Evolutionary conservation across 2,888 invertebrate species (phyloP).

Genomic region (Lacanobia oleracea): DNA sequence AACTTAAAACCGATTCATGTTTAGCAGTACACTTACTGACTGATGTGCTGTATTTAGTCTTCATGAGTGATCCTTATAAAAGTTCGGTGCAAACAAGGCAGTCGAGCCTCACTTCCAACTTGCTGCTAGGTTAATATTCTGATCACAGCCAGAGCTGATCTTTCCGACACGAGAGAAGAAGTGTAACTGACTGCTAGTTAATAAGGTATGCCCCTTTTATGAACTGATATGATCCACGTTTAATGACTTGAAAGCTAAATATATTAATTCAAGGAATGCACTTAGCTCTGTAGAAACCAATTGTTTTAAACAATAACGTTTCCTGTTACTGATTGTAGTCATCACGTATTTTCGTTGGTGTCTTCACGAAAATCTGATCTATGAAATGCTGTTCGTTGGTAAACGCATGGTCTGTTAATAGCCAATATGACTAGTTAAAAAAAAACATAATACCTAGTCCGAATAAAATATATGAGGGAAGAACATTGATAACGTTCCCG

Average conservation of each 20-base stretch:
- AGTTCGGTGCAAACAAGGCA: too few relatives aligned
- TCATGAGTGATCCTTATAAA: not conserved
- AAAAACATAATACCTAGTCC: not conserved
- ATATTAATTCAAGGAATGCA: too few relatives aligned
- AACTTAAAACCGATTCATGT: not conserved
- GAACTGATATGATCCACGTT: not conserved
- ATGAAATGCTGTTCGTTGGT: not conserved
- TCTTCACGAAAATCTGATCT: not conserved
- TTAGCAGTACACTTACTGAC: not conserved
- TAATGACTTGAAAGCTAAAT: not conserved
- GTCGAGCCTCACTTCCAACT: not conserved
- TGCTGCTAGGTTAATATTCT: not conserved
- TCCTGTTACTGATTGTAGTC: not conserved
- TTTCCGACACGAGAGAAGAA: not conserved
- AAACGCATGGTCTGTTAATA: not conserved
- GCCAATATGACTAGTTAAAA: not conserved
- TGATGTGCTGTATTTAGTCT: not conserved
- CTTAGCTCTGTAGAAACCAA: not conserved
- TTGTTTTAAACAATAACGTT: not conserved
- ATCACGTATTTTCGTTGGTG: not conserved
- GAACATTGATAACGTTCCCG: not conserved
- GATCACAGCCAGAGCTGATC: constrained; percentile 9
- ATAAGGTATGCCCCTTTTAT: not conserved
- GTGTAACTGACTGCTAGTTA: not conserved
- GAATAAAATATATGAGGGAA: not conserved